Evolutionary conservation across 2,113 vertebrate genomes (phyloP), one percentile per base, ranked within the genome.

Genomic region (Amphiprion ocellaris): DNA sequence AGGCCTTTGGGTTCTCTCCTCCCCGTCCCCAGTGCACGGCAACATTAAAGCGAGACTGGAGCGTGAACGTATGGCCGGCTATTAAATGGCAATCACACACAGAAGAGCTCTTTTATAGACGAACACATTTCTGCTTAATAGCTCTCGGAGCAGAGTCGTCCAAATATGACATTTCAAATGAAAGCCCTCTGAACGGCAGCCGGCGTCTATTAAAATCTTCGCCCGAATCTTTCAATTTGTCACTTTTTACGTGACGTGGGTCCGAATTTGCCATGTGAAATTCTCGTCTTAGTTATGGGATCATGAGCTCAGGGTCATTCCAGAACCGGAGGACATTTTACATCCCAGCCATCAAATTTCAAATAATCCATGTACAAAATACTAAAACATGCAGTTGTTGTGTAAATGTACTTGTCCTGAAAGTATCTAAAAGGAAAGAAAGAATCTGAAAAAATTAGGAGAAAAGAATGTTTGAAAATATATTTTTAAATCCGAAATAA

Each of bases 31-130:
- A 10, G 62, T 64, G 83, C 56, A 12, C 70, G 4, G 81, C 81
- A 24, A 70, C 86, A 90, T 92, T 89, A 89, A 67, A 76, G 76
- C 64, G 39, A 80, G 81, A 55, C 85, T 81, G 79, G 82, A 83
- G 83, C 82, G 63, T 84, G 72, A 87, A 86, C 79, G 87, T 84
- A 89, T 74, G 87, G 77, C 60, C 69, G 69, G 70, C 87, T 87
- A 92, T 92, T 91, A 92, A 91, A 89, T 49, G 77, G 83, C 88
- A 91, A 90, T 91, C 85, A 77, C 83, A 77, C 83, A 84, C 74
- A 81, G 87, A 90, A 83, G 91, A 82, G 75, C 77, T 77, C 54
- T 79, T 90, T 92, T 86, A 87, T 83, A 82, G 87, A 81, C 77
- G 80, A 89, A 74, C 82, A 84, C 89, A 81, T 90, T 90, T 83